Percentiles rank a stretch among this genome's conserved stretches.
These are phyloP conservation scores for Aurelia sp. DNA, from an alignment of 30 jellyfish, hydroid and myxozoan species.

Conservation along the genomic window DNA sequence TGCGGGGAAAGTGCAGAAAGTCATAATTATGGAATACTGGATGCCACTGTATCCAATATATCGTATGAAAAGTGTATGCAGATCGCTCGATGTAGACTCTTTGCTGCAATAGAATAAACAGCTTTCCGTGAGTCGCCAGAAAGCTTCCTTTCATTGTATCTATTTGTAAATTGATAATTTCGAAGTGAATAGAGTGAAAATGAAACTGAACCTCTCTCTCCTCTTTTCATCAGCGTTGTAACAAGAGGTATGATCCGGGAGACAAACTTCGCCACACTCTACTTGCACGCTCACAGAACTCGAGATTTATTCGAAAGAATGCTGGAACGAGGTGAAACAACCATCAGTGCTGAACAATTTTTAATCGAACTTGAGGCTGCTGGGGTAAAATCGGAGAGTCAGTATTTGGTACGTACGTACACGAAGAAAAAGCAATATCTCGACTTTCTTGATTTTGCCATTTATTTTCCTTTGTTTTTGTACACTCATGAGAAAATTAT, in stretches of 20 bases:
- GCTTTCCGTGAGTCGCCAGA: too few relatives aligned
- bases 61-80: too few relatives aligned
- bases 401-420: slow-evolving; percentile 22
- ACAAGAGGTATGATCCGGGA: slow-evolving; percentile 51
- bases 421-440: slow-evolving; percentile 15
- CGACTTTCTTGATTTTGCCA: slow-evolving; percentile 46
- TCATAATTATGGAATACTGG: too few relatives aligned
- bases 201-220: too few relatives aligned
- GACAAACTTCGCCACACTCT: slow-evolving; percentile 37
- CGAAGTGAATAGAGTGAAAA: too few relatives aligned
- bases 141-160: too few relatives aligned
- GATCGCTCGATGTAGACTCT: too few relatives aligned
- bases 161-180: too few relatives aligned
- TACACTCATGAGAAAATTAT: slow-evolving; percentile 50
- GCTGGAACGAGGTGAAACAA: slow-evolving; percentile 40
- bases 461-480: slow-evolving; percentile 50
- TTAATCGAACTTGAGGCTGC: slow-evolving; percentile 67
- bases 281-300: slow-evolving; percentile 59
- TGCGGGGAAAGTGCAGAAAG: too few relatives aligned
- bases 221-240: slow-evolving; percentile 1
- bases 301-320: slow-evolving; percentile 45
- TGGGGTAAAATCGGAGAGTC: slow-evolving; percentile 31
- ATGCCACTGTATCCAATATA: too few relatives aligned
- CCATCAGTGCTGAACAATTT: slow-evolving; percentile 49
- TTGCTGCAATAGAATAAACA: too few relatives aligned